Percentiles rank a stretch among this genome's conserved stretches.
phyloP scores from a whole-genome alignment of 2,797 vertebrate genomes.

The Todus mexicanus region DNA sequence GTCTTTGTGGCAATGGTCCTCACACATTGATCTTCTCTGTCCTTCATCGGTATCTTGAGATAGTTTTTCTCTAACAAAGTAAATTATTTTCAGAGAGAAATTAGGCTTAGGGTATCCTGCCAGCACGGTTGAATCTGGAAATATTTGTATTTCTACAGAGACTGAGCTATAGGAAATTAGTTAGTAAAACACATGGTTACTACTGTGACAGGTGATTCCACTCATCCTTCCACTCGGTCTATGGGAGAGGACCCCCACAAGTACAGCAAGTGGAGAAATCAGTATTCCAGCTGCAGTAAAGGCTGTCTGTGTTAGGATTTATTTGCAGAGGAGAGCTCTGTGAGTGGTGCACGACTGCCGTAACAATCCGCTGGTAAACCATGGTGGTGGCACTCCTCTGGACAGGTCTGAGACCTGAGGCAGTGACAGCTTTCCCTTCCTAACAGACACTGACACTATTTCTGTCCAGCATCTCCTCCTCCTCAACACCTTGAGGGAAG shows the following conservation, averaged over 20 bases:
- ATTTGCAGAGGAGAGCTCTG: background rate
- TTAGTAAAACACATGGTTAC: background rate
- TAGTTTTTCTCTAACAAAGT: background rate
- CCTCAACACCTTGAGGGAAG: background rate
- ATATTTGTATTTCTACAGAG: constrained; percentile 13
- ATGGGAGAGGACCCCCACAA: background rate
- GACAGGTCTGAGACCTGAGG: background rate
- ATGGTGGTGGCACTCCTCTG: background rate
- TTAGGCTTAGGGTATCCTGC: background rate
- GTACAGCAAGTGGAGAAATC: background rate
- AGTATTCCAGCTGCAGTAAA: background rate
- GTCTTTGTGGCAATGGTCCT: background rate
- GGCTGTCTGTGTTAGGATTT: background rate
- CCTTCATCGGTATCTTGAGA: background rate
- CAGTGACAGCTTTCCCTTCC: background rate
- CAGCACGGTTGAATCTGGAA: background rate
- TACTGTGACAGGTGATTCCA: background rate
- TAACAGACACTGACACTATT: background rate
- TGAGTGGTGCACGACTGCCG: background rate
- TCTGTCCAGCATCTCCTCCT: background rate
- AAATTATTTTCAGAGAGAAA: constrained; percentile 9
- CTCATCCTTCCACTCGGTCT: background rate
- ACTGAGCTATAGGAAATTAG: background rate
- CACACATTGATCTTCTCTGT: accelerated
- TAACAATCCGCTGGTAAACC: background rate